Base-by-base conservation (phyloP, 2,797 vertebrate species). In the Enteromius anoplus region DNA sequence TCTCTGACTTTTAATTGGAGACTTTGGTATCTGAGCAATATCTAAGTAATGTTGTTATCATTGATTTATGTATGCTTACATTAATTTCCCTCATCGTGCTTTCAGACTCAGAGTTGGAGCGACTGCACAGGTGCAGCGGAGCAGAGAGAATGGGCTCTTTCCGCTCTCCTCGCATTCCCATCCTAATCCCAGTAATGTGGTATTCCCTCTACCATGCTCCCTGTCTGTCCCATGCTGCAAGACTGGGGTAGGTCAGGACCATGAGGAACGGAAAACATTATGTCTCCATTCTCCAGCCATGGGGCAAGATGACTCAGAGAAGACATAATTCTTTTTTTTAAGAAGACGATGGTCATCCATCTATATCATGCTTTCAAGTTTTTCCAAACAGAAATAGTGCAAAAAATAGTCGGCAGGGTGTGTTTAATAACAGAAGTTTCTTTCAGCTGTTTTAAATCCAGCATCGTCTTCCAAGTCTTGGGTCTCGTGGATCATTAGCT, bases 61-160 rank as follows among this genome's bases (percentile, higher is more conserved):
- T 19, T 34, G 45, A 19, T 71, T 71, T 10, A 49, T 3, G 1
- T 10, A 14, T 26, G 23, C 23, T 19, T 72, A 51, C 0, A 17
- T 32, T 53, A 42, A 55, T 58, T 17, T 60, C 12, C 32, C 53
- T 60, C 6, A 5, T 45, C 12, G 0, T 47, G 19, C 40, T 81
- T 49, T 6, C 40, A 51, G 68, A 32, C 58, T 40, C 21, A 23
- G 10, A 17, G 45, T 60, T 58, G 75, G 71, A 82, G 70, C 29
- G 76, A 69, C 68, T 71, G 69, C 83, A 87, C 85, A 86, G 75
- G 85, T 89, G 86, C 88, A 86, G 72, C 32, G 26, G 75, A 86
- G 84, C 87, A 83, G 65, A 85, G 55, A 81, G 58, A 85, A 86
- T 80, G 60, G 26, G 71, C 73, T 76, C 62, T 37, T 82, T 77